Evolutionary conservation across 2,888 invertebrate genomes (phyloP), one percentile per base, ranked within the genome.

Genomic region (Psococerastis gibbosa): DNA sequence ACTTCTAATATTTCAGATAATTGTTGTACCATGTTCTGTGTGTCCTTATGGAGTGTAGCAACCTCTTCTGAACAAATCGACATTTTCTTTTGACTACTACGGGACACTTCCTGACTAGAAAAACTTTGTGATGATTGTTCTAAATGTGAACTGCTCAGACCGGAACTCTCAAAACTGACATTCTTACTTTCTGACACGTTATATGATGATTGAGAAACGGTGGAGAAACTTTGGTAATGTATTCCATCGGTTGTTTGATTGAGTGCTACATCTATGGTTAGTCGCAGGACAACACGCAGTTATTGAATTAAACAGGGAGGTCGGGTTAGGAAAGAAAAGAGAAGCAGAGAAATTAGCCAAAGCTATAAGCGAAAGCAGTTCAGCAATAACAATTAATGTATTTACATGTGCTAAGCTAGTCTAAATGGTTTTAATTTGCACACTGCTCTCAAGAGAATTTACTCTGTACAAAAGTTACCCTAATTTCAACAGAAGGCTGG

Each of bases 321-420:
- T 46, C 34, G 49, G 49, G 54, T 57, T 57, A n/a, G n/a, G 6
- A 27, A 57, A 52, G 54, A 51, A 55, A 52, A 56, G 52, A 53
- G 53, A 53, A 55, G 55, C 49, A 55, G 50, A 55, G 55, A 57
- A 57, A 56, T 51, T 49, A 50, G 50, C 52, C 50, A 27, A 27
- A 27, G 27, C 27, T 27, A 54, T 58, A 49, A 59, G 55, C 57
- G 57, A 52, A 58, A 58, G 58, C 56, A 52, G 52, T 6, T 9
- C 45, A 22, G 45, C 42, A 35, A 20, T n/a, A n/a, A n/a, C n/a
- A n/a, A n/a, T n/a, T n/a, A n/a, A n/a, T n/a, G n/a, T n/a, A n/a
- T n/a, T n/a, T n/a, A n/a, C n/a, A n/a, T n/a, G n/a, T n/a, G n/a
- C n/a, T n/a, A n/a, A n/a, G n/a, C n/a, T n/a, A n/a, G n/a, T n/a